Base-by-base conservation (phyloP, 2,888 invertebrate genomes). In the Dryadula phaetusa region DNA sequence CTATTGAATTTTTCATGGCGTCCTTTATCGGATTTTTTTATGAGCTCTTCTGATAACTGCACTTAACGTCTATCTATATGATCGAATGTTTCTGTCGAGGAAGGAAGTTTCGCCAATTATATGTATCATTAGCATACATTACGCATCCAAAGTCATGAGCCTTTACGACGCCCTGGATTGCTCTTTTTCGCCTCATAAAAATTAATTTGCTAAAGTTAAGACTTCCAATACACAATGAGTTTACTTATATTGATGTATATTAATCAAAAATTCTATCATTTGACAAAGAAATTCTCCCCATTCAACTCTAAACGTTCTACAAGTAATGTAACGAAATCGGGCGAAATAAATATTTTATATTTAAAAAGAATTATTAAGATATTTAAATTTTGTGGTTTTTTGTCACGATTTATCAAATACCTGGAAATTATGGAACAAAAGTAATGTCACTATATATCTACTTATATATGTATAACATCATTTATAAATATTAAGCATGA, bases 1-100 rank as follows among this genome's bases (percentile, higher is more conserved):
- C 85, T 89, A 87, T 87, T 91, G 90, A 91, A 90, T 91, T 88
- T 90, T 91, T 90, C 88, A 90, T 91, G 79, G 77, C 75, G 77
- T 79, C 78, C 80, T 84, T 82, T 84, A 85, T 87, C 81, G 74
- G 84, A 83, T 84, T 86, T 86, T 82, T 78, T 81, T 85, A 84
- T 83, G 80, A 86, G 82, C 75, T 79, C 75, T 77, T 76, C 76
- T 79, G 79, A 84, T 80, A 82, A 83, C 79, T 75, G 71, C 74
- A 74, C 77, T 82, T 83, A 83, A 81, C 81, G 77, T 80, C 82
- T 77, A 85, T 84, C 77, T 85, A 82, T 85, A 86, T 83, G 82
- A 84, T 82, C 81, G 77, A 82, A 82, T 79, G 83, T 82, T 80
- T 76, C 78, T 77, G 74, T 60, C 74, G 74, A 81, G 82, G 73